Evolutionary conservation across 1,140 invertebrate genomes (phyloP).

Genomic region (Oryzaephilus surinamensis): DNA sequence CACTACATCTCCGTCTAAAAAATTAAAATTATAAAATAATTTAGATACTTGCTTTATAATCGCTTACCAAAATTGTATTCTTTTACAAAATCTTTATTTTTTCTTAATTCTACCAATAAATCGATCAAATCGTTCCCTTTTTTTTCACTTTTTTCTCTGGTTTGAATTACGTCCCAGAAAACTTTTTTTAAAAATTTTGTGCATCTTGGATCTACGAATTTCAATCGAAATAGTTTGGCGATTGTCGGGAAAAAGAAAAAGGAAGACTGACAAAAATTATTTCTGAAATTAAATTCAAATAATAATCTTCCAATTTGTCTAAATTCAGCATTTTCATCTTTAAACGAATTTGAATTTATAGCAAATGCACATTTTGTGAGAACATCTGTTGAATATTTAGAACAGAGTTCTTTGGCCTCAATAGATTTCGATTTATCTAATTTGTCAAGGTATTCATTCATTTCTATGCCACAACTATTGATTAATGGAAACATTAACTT

Average conservation of each 20-base stretch:
- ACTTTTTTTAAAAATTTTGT: constrained; percentile 13
- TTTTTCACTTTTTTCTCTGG: constrained; percentile 7
- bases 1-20: too few species aligned
- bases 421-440: constrained; percentile 6
- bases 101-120: too few species aligned
- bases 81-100: constrained; percentile 4
- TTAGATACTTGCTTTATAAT: too few species aligned
- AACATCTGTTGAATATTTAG: constrained; percentile 40
- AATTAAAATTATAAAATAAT: too few species aligned
- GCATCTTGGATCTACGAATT: constrained; percentile 10
- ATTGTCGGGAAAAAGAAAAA: constrained; percentile 18
- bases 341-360: constrained; percentile 33
- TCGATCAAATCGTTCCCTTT: constrained; percentile 18
- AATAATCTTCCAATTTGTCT: constrained; percentile 14
- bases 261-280: constrained; percentile 8
- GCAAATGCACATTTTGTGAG: constrained; percentile 39
- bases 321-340: constrained; percentile 34
- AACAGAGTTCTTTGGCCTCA: constrained; percentile 20
- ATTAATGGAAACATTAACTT: constrained; percentile 31
- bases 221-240: constrained; percentile 13
- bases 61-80: constrained; percentile 5
- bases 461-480: constrained; percentile 12
- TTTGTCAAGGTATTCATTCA: constrained; percentile 13
- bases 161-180: constrained; percentile 14
- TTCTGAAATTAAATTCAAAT: constrained; percentile 12